Evolutionary conservation across 1,140 invertebrate genomes (phyloP).

Genomic region (Brachionus asplanchnoidis): DNA sequence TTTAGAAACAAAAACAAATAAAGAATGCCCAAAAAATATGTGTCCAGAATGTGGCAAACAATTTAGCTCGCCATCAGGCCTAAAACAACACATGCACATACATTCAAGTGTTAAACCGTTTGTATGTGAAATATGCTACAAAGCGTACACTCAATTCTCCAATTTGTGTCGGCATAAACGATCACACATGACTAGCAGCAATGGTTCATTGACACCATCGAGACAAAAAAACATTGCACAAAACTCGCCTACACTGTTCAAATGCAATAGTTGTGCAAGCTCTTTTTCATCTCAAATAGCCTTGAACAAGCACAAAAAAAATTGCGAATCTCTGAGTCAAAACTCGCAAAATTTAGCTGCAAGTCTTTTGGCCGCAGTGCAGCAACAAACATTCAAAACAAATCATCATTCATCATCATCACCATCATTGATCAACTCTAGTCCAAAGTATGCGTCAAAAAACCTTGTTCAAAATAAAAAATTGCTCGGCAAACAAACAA

Average conservation of each 20-base stretch:
- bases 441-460: not conserved
- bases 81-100: conserved; percentile 99
- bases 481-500: not conserved
- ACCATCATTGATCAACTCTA: not conserved
- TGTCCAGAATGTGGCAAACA: conserved; percentile 97
- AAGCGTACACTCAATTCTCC: conserved; percentile 98
- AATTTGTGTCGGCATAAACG: conserved; percentile 98
- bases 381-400: conserved; percentile 4
- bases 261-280: not conserved
- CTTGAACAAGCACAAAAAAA: conserved; percentile 27
- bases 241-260: not conserved
- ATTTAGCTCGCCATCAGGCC: conserved; percentile 88
- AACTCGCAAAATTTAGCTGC: conserved; percentile 5
- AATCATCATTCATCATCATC: conserved; percentile 55
- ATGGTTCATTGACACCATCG: not conserved
- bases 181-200: conserved; percentile 72
- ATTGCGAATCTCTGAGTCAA: not conserved
- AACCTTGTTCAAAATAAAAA: not conserved
- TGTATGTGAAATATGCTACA: conserved; percentile 66
- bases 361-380: not conserved
- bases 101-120: conserved; percentile 98
- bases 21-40: conserved; percentile 70
- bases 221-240: not conserved
- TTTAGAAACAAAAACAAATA: not conserved
- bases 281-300: conserved; percentile 4